Evolutionary conservation across 1,140 invertebrate genomes (phyloP), one percentile per base, ranked within the genome.

Genomic region (Drosophila oshimai): DNA sequence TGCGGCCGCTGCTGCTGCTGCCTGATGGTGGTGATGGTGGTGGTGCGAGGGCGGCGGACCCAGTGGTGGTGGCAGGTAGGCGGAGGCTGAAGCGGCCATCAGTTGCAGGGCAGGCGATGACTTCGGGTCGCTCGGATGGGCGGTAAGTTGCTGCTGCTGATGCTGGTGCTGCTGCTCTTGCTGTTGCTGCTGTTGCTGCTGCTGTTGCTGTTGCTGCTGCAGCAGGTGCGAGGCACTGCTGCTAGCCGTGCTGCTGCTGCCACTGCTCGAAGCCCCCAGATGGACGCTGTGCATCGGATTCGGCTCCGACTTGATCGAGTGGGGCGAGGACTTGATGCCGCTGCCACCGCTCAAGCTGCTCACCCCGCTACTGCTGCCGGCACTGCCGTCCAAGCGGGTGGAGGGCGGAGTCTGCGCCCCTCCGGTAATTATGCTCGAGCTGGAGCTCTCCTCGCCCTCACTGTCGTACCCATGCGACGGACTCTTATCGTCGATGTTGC

Each of bases 361-460:
- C 92, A 93, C 90, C 44, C 74, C 71, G 46, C 77, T 90, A 74
- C 79, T 84, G 57, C 77, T 90, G 34, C 70, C 71, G 3, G 80
- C 83, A 44, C 89, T 91, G 39, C 90, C 90, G 46, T 89, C 90
- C 33, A 90, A 22, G 0, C 89, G 89, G 6, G 78, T 86, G 12
- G 92, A 92, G 0, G 90, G 89, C 39, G 90, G 90, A 6, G 90
- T 91, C 70, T 91, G 90, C 6, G 90, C 87, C 3, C 89, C 89
- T 6, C 90, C 90, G 2, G 90, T 91, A 9, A 91, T 77, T 41
- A 91, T 81, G 51, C 89, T 91, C 7, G 92, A 92, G 46, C 92
- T 92, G 77, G 93, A 93, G 33, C 93, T 93, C 67, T 94, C 93
- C 64, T 93, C 93, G 22, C 92, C 93, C 57, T 93, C 93, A 72